These are phyloP conservation scores for Symphodus melops DNA, from an alignment of 2,113 vertebrate genomes.

Conservation along the genomic window DNA sequence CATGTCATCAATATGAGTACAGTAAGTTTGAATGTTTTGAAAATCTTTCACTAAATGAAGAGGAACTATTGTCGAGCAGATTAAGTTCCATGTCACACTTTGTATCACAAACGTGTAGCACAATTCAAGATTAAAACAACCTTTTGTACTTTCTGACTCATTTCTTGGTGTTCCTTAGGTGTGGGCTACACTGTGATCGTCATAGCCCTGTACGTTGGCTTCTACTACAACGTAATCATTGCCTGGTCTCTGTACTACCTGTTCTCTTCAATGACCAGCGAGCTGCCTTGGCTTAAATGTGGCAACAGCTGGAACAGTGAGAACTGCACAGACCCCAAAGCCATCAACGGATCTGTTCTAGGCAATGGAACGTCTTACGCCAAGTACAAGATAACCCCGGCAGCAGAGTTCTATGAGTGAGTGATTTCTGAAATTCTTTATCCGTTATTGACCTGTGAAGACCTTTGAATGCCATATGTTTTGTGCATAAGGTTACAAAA, in stretches of 20 bases:
- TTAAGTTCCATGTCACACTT: neutral
- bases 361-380: constrained; percentile 89
- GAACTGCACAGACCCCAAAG: constrained; percentile 90
- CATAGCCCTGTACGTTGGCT: constrained; percentile 97
- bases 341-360: constrained; percentile 86
- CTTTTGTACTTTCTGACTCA: neutral
- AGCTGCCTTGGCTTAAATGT: constrained; percentile 93
- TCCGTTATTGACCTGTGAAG: neutral
- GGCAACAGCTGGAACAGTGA: constrained; percentile 92
- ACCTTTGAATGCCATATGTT: neutral
- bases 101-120: no score
- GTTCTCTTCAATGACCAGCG: constrained; percentile 91
- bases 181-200: constrained; percentile 98
- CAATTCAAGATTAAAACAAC: neutral
- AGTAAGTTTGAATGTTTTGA: no score
- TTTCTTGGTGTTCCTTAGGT: constrained; percentile 77
- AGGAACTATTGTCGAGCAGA: no score
- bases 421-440: constrained; percentile 67
- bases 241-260: constrained; percentile 98
- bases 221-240: constrained; percentile 99
- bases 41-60: no score
- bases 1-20: no score
- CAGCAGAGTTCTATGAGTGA: constrained; percentile 98
- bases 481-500: no score
- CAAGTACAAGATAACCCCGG: constrained; percentile 94